A percentile compares a stretch with the other conserved stretches of the same genome.
phyloP scores from a whole-genome alignment of 1,140 invertebrate species.

The Euura lappo region DNA sequence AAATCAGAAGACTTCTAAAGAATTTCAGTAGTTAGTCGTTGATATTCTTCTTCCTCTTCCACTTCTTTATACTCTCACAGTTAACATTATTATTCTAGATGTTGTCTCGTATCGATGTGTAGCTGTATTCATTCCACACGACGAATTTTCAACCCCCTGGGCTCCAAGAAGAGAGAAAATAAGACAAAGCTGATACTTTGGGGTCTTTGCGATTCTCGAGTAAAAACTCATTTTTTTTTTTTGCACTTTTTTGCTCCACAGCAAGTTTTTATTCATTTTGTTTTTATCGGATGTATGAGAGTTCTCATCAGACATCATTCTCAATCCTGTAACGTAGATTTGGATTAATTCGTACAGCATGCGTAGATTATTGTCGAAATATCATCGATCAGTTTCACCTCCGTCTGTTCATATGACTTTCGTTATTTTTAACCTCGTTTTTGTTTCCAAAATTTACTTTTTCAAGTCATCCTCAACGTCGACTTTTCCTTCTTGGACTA shows the following conservation, averaged over 20 bases:
- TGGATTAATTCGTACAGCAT: too few species aligned
- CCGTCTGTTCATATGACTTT: slow-evolving; percentile 3
- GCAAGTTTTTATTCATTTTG: neutral
- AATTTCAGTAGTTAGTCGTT: too few species aligned
- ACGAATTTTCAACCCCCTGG: too few species aligned
- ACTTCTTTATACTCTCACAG: neutral
- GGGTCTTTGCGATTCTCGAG: too few species aligned
- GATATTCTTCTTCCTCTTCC: neutral
- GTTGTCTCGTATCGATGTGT: slow-evolving; percentile 7
- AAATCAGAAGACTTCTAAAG: too few species aligned
- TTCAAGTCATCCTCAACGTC: neutral
- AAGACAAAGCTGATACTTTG: too few species aligned
- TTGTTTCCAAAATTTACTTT: slow-evolving; percentile 2
- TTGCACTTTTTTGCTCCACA: neutral
- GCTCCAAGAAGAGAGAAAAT: too few species aligned
- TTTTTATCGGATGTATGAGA: neutral
- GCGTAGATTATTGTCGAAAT: too few species aligned
- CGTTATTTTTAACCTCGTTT: slow-evolving; percentile 12
- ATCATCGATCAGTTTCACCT: too few species aligned
- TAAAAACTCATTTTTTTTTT: neutral
- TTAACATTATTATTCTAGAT: neutral
- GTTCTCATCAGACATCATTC: slow-evolving; percentile 6
- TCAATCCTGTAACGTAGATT: too few species aligned
- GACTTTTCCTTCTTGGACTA: too few species aligned
- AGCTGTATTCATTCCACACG: slow-evolving; percentile 11